Evolutionary conservation across 2,113 vertebrate genomes (phyloP).

Genomic region (Spea multiplicata): DNA sequence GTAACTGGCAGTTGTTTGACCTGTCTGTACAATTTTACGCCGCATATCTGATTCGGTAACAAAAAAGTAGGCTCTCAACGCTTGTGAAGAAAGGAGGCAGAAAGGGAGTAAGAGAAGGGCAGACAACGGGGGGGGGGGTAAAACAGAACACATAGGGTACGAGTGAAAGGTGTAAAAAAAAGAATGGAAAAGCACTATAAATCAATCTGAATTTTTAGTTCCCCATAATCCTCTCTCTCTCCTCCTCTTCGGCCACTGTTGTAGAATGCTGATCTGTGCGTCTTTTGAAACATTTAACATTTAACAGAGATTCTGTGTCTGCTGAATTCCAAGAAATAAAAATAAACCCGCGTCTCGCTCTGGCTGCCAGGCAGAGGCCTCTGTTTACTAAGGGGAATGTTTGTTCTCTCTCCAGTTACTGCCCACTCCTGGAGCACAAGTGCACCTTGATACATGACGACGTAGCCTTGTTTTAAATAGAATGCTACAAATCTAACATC

Average conservation of each 20-base stretch:
- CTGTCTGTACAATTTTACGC: constrained; percentile 43
- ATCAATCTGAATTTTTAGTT: constrained; percentile 28
- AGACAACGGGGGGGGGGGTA: constrained; percentile 26
- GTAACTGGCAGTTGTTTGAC: not conserved
- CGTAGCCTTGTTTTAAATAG: constrained; percentile 6
- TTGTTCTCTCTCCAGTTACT: constrained; percentile 37
- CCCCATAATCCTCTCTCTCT: constrained; percentile 34
- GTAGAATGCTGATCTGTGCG: constrained; percentile 59
- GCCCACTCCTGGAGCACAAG: constrained; percentile 26
- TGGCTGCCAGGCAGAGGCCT: not conserved
- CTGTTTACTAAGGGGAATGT: constrained; percentile 43
- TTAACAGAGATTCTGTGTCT: constrained; percentile 68
- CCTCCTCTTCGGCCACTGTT: constrained; percentile 27
- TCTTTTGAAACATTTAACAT: constrained; percentile 67
- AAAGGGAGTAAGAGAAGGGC: constrained; percentile 18
- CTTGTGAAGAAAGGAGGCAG: not conserved
- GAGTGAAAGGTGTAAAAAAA: constrained; percentile 28
- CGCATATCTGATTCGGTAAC: constrained; percentile 17
- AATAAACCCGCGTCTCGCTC: constrained; percentile 58
- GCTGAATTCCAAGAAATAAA: constrained; percentile 67
- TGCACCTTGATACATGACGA: constrained; percentile 43
- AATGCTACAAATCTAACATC: not conserved
- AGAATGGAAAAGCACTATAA: constrained; percentile 24
- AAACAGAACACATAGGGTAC: constrained; percentile 17
- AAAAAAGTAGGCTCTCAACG: not conserved